phyloP scores from a whole-genome alignment of 2,888 invertebrate species.

The Dinocampus coccinellae region DNA sequence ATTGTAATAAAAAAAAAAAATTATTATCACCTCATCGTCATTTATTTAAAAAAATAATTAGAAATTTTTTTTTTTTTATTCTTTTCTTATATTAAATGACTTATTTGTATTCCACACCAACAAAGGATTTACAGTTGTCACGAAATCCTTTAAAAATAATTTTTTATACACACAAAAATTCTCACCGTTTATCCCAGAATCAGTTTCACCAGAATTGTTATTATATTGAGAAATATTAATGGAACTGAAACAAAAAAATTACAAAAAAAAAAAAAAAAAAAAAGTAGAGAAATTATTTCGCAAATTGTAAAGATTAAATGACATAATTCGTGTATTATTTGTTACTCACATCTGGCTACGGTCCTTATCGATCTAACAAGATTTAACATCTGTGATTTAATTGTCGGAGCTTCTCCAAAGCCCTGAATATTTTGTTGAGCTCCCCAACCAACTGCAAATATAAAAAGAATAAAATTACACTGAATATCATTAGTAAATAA shows the following conservation, averaged over 20 bases:
- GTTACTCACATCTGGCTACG: conserved; percentile 93
- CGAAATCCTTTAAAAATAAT: neutral
- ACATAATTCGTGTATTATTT: conserved; percentile 19
- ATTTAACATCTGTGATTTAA: conserved; percentile 91
- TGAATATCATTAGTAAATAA: neutral
- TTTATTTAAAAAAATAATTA: conserved; percentile 38
- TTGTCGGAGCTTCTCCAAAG: conserved; percentile 87
- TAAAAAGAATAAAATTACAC: neutral
- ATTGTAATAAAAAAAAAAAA: conserved; percentile 7
- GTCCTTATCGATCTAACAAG: conserved; percentile 94
- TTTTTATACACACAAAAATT: conserved; percentile 38
- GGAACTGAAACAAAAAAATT: conserved; percentile 99
- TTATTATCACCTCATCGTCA: neutral
- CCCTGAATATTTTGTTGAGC: conserved; percentile 82
- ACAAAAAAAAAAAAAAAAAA: conserved; percentile 67
- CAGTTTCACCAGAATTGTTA: conserved; percentile 89
- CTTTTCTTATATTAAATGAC: conserved; percentile 36
- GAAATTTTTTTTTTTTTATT: conserved; percentile 33
- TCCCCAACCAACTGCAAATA: conserved; percentile 88
- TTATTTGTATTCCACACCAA: neutral
- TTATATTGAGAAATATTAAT: conserved; percentile 88
- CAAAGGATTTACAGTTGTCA: neutral
- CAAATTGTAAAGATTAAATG: neutral
- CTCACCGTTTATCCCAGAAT: conserved; percentile 79
- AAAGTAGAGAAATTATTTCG: neutral